Evolutionary conservation across 2,797 vertebrate genomes (phyloP), one percentile per base, ranked within the genome.

Genomic region (Coregonus ussuriensis): DNA sequence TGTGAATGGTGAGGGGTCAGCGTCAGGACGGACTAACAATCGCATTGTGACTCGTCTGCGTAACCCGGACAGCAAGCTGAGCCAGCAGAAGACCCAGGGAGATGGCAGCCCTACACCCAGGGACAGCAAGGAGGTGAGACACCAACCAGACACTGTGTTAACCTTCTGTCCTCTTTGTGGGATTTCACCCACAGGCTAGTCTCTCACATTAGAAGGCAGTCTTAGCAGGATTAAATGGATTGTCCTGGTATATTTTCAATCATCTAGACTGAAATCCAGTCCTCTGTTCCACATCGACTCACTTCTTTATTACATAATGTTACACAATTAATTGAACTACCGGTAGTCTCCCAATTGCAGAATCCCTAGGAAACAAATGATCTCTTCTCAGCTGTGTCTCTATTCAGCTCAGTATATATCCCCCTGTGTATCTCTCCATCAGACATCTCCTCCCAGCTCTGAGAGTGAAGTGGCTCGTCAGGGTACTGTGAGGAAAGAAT

Each of bases 81-180:
- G 95, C 89, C 96, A 95, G 82, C 88, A 95, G 79, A 96, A 95
- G 91, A 94, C 75, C 92, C 92, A 41, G 94, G 94, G n/a, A 53
- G 96, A 96, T 86, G 92, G 94, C 84, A 95, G 95, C 91, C 96
- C 94, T 81, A 91, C 89, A 14, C 90, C 92, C 87, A 95, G 94
- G 93, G 93, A 94, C 88, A 93, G 95, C 91, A 96, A 95, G 94
- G 97, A 98, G 96, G 98, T 99, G 87, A 93, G 93, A 18, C 92
- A 78, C 76, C 80, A 21, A 59, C 54, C 54, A 59, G 54, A 59
- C 25, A 13, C 29, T 29, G 21, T 29, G 21, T 65, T 11, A 65
- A 25, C 11, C 21, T 13, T 9, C 4, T 29, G 29, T 31, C 25
- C 13, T 14, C 54, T 56, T 18, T 59, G 54, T 59, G 63, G 29